Conservation (phyloP, 2,888 invertebrate genomes). For the Candidula unifasciata region DNA sequence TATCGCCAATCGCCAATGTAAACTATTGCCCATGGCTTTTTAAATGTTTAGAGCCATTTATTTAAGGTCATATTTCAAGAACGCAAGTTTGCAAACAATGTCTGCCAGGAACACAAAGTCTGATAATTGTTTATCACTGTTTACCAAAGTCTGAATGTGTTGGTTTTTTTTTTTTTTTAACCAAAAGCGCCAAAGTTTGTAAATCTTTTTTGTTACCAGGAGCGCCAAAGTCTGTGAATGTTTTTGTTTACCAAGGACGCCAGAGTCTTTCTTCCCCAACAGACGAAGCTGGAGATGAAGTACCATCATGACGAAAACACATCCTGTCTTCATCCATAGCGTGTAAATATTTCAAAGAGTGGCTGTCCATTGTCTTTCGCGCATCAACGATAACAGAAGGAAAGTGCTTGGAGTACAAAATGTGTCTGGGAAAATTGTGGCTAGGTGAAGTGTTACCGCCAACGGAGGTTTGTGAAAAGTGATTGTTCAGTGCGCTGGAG, state of each 20-base stretch:
- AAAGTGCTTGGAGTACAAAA: background rate
- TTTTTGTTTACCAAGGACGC: slow-evolving; percentile 49
- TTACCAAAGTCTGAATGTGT: too few relatives aligned
- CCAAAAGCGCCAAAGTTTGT: too few relatives aligned
- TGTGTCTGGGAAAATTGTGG: background rate
- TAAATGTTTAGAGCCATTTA: too few relatives aligned
- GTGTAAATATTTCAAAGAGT: slow-evolving; percentile 7
- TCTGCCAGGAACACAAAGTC: too few relatives aligned
- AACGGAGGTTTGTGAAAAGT: background rate
- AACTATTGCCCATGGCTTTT: too few relatives aligned
- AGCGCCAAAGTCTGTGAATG: too few relatives aligned
- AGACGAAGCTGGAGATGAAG: slow-evolving; percentile 39
- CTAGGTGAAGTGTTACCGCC: background rate
- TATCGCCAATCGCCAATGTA: too few relatives aligned
- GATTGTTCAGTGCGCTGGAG: background rate
- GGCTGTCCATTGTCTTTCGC: slow-evolving; percentile 1
- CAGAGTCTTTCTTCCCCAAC: slow-evolving; percentile 50
- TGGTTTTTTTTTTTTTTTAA: too few relatives aligned
- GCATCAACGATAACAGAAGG: slow-evolving; percentile 30
- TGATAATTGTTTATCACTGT: too few relatives aligned
- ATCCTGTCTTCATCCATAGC: slow-evolving; percentile 40
- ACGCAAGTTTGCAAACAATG: too few relatives aligned
- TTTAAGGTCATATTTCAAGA: too few relatives aligned
- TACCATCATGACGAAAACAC: slow-evolving; percentile 13
- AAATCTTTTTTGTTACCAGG: too few relatives aligned